Percentiles rank a stretch among this genome's conserved stretches.
Conservation (phyloP, 2,797 vertebrate genomes). For the Gymnodraco acuticeps region DNA sequence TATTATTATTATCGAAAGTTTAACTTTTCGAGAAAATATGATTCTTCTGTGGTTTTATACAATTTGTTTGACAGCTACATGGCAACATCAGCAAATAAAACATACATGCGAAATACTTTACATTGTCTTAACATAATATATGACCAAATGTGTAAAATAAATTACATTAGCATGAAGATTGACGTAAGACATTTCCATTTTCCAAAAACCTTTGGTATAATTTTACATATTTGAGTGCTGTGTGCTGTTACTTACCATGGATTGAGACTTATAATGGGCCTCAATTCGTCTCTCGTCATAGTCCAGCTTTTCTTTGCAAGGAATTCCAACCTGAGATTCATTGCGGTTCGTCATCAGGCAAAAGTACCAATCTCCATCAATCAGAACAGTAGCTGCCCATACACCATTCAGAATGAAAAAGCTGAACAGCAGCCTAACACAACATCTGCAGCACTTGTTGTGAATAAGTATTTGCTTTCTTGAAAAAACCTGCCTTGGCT, state of each 20-base stretch:
- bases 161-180: too few species aligned
- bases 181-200: neutral
- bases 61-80: too few species aligned
- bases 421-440: fast-evolving
- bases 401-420: neutral
- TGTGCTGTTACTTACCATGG: constrained; percentile 43
- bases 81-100: too few species aligned
- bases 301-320: constrained; percentile 26
- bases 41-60: too few species aligned
- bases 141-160: too few species aligned
- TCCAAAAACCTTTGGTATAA: neutral
- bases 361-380: constrained; percentile 55
- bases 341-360: constrained; percentile 36
- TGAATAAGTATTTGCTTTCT: fast-evolving
- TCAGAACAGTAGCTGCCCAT: constrained; percentile 30
- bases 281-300: neutral
- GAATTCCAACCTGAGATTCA: neutral
- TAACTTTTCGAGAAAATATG: too few species aligned
- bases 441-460: fast-evolving
- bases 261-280: neutral
- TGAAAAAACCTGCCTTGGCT: fast-evolving
- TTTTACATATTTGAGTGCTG: neutral
- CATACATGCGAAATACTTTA: too few species aligned
- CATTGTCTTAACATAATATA: too few species aligned
- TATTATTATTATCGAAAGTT: too few species aligned